phyloP scores from a whole-genome alignment of 64 coral and sea anemone genomes.

The Pocillopora damicornis region DNA sequence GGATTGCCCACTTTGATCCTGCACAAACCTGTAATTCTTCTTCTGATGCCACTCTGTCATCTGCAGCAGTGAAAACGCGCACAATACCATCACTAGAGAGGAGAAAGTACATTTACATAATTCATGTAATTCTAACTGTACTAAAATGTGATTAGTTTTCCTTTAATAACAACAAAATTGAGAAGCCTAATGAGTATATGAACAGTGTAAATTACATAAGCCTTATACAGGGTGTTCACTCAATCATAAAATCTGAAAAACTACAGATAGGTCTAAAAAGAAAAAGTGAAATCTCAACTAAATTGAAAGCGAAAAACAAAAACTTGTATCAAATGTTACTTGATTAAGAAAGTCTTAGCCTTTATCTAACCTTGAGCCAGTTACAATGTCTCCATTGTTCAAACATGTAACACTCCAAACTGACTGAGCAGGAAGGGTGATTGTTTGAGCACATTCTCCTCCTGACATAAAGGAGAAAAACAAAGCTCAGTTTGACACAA shows the following conservation, averaged over 20 bases:
- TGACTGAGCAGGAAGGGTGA: constrained; percentile 80
- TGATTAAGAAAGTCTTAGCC: not conserved
- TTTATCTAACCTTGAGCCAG: constrained; percentile 77
- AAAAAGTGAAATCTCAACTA: too few relatives aligned
- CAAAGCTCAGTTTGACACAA: not conserved
- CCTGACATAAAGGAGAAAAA: constrained; percentile 23
- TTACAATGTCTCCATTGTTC: constrained; percentile 83
- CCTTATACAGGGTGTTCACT: too few relatives aligned
- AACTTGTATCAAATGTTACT: not conserved
- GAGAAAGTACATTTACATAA: not conserved
- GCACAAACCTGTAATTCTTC: constrained; percentile 49
- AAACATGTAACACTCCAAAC: constrained; percentile 90
- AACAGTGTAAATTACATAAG: too few relatives aligned
- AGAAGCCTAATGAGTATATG: too few relatives aligned
- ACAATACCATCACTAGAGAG: constrained; percentile 52
- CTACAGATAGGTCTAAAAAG: too few relatives aligned
- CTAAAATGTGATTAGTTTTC: not conserved
- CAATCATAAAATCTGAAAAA: too few relatives aligned
- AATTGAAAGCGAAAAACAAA: not conserved
- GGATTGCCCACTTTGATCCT: too few relatives aligned
- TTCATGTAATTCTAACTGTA: not conserved
- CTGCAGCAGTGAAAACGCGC: constrained; percentile 3
- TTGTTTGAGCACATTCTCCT: constrained; percentile 68
- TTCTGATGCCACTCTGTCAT: constrained; percentile 52
- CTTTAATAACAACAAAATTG: not conserved